A percentile compares a stretch with the other conserved stretches of the same genome.
phyloP scores from a whole-genome alignment of 2,888 invertebrate genomes.

The Acanthosepion lycidas region DNA sequence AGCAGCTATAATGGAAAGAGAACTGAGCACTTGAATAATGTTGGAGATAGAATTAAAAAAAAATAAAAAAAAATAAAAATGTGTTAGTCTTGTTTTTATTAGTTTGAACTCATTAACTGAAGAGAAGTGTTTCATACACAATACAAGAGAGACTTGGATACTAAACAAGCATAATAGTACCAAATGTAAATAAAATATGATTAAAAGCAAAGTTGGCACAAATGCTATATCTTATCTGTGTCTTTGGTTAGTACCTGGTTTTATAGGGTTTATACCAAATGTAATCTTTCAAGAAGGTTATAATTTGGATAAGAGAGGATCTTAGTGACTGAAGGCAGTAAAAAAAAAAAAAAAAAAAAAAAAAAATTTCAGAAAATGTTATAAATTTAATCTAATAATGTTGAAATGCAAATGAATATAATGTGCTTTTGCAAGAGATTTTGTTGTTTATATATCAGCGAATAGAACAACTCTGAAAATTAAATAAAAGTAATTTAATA shows the following conservation, averaged over 20 bases:
- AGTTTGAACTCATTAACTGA: background rate
- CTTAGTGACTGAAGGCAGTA: no score
- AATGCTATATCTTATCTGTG: background rate
- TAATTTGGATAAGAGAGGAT: background rate
- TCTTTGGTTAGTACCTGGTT: background rate
- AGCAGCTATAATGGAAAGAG: no score
- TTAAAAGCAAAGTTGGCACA: background rate
- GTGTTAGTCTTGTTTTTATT: no score
- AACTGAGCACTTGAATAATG: no score
- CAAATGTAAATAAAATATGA: background rate
- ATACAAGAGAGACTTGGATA: background rate
- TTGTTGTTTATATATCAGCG: no score
- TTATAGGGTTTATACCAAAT: background rate
- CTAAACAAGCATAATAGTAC: background rate
- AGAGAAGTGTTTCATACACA: background rate
- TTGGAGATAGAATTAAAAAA: no score
- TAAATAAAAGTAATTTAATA: background rate
- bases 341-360: background rate
- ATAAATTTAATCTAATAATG: background rate
- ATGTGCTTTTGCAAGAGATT: no score
- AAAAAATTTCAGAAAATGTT: background rate
- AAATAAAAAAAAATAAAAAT: no score
- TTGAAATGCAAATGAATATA: background rate
- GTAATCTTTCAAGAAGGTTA: background rate
- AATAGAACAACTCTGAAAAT: background rate